A percentile compares a stretch with the other conserved stretches of the same genome.
These are phyloP conservation scores for Hylia prasina DNA, from an alignment of 2,113 vertebrate species.

Conservation along the genomic window DNA sequence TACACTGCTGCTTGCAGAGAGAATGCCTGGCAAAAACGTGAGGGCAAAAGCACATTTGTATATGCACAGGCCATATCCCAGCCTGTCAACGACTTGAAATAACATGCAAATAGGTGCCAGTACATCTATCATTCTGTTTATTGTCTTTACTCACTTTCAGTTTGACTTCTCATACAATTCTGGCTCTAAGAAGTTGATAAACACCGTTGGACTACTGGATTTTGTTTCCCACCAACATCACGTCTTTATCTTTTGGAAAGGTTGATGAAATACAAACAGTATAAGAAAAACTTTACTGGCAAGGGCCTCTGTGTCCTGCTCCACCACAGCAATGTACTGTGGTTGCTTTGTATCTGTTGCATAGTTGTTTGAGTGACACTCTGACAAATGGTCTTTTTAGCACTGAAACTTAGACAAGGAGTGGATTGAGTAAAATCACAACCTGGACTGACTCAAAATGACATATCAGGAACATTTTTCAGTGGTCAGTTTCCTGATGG, in stretches of 20 bases:
- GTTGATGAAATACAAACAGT: slow-evolving; percentile 59
- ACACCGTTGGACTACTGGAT: slow-evolving; percentile 28
- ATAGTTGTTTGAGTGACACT: slow-evolving; percentile 42
- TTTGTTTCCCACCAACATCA: slow-evolving; percentile 55
- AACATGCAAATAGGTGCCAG: slow-evolving; percentile 51
- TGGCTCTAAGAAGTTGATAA: slow-evolving; percentile 41
- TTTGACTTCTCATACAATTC: slow-evolving; percentile 39
- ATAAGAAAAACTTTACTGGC: slow-evolving; percentile 38
- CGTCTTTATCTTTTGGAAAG: slow-evolving; percentile 53
- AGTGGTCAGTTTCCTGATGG: slow-evolving; percentile 58
- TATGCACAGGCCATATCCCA: slow-evolving; percentile 16
- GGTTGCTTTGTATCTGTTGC: slow-evolving; percentile 31
- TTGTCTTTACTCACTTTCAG: slow-evolving; percentile 55
- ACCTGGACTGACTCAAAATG: slow-evolving; percentile 57
- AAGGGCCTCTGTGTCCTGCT: neutral
- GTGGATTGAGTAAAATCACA: slow-evolving; percentile 40
- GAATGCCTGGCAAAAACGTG: neutral
- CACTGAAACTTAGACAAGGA: slow-evolving; percentile 57
- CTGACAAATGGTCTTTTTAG: slow-evolving; percentile 61
- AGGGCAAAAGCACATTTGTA: slow-evolving; percentile 31
- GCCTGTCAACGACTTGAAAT: slow-evolving; percentile 48
- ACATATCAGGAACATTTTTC: slow-evolving; percentile 57
- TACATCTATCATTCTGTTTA: slow-evolving; percentile 52
- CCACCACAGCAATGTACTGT: neutral
- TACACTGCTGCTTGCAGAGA: neutral